A percentile compares a stretch with the other conserved stretches of the same genome.
Evolutionary conservation across 2,113 vertebrate genomes (phyloP).

Genomic region (Deroptyus accipitrinus): DNA sequence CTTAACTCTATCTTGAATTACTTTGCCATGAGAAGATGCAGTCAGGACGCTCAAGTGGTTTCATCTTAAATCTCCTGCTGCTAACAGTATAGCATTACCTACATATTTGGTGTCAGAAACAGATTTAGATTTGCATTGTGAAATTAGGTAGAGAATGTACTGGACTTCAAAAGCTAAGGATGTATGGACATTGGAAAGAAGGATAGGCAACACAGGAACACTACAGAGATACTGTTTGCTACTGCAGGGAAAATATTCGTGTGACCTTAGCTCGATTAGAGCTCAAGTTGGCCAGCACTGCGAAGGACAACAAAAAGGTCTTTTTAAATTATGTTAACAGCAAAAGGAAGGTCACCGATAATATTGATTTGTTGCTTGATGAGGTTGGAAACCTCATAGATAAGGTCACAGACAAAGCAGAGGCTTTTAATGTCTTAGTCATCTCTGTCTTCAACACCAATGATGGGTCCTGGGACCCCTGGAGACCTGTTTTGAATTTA

Average conservation of each 20-base stretch:
- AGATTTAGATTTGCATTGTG: neutral
- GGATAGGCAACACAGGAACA: neutral
- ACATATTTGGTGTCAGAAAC: neutral
- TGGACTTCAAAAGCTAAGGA: neutral
- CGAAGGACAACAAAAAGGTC: neutral
- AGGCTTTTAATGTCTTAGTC: neutral
- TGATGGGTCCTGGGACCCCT: neutral
- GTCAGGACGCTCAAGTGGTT: neutral
- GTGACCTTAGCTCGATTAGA: neutral
- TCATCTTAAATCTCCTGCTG: neutral
- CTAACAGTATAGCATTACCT: neutral
- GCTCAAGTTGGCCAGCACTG: neutral
- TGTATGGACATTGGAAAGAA: neutral
- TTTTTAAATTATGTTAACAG: neutral
- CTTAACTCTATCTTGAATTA: neutral
- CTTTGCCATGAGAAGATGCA: neutral
- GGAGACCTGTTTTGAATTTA: neutral
- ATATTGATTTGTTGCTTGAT: neutral
- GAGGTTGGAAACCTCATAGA: neutral
- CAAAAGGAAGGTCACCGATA: neutral
- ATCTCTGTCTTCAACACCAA: fast-evolving
- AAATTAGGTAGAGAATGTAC: neutral
- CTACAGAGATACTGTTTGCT: neutral
- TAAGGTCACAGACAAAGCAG: neutral
- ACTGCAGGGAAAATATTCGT: neutral